Conservation (phyloP, 2,797 vertebrate genomes). For the Poecilia wingei region DNA sequence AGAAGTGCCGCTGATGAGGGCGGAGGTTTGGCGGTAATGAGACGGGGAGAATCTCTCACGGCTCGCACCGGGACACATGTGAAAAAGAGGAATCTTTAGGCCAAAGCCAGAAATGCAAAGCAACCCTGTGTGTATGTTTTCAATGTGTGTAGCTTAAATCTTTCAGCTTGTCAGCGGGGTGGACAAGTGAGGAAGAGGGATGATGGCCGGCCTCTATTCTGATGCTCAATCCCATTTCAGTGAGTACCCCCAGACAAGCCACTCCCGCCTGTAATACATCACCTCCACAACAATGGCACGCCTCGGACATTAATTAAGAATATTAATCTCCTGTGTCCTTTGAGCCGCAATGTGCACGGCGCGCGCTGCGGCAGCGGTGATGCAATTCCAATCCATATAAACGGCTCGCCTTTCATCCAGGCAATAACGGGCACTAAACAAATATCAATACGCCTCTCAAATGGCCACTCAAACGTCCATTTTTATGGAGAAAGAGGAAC, state of each 20-base stretch:
- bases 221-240: conserved; percentile 82
- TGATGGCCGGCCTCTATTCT: conserved; percentile 74
- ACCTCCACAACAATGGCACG: conserved; percentile 80
- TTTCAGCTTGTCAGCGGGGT: conserved; percentile 70
- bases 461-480: conserved; percentile 79
- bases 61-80: conserved; percentile 18
- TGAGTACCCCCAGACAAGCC: conserved; percentile 79
- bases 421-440: conserved; percentile 84
- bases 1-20: conserved; percentile 55
- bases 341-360: conserved; percentile 64
- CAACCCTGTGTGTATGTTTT: conserved; percentile 61
- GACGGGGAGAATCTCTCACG: conserved; percentile 32
- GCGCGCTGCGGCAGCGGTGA: conserved; percentile 69
- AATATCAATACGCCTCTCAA: conserved; percentile 84
- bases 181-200: conserved; percentile 79
- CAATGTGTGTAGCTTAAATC: conserved; percentile 72
- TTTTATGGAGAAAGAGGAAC: conserved; percentile 84
- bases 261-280: conserved; percentile 81
- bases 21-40: conserved; percentile 60
- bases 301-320: conserved; percentile 83
- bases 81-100: conserved; percentile 8
- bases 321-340: conserved; percentile 82
- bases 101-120: conserved; percentile 40
- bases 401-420: conserved; percentile 75
- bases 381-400: conserved; percentile 84